These are phyloP conservation scores for Paralichthys olivaceus DNA, from an alignment of 2,113 vertebrate species.

Conservation along the genomic window DNA sequence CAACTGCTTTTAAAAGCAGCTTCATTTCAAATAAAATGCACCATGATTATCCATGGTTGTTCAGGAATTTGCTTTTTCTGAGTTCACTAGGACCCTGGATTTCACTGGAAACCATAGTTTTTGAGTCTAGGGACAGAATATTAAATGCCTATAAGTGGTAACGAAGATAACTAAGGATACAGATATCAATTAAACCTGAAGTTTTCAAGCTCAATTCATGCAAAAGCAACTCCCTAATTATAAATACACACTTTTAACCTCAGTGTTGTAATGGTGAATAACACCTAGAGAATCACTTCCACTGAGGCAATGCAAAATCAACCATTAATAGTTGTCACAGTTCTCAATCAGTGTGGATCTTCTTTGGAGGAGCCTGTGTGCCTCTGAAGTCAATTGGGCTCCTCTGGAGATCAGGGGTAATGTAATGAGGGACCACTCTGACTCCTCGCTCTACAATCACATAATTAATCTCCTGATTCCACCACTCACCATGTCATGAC, in stretches of 20 bases:
- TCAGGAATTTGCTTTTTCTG: constrained; percentile 30
- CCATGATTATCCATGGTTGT: constrained; percentile 58
- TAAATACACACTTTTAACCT: background rate
- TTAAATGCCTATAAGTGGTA: background rate
- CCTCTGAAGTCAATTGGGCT: constrained; percentile 75
- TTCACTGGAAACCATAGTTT: constrained; percentile 5
- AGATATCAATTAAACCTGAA: background rate
- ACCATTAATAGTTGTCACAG: constrained; percentile 53
- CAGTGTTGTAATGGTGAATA: constrained; percentile 6
- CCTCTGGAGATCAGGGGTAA: constrained; percentile 72
- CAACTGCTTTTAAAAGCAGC: constrained; percentile 38
- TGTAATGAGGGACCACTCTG: constrained; percentile 75
- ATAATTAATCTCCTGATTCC: constrained; percentile 81
- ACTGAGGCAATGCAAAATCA: constrained; percentile 13
- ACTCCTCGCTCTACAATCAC: constrained; percentile 65
- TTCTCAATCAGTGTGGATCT: constrained; percentile 64
- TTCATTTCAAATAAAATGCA: constrained; percentile 49
- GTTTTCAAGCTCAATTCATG: too few species aligned
- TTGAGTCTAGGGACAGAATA: background rate
- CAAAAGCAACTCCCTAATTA: background rate
- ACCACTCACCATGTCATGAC: constrained; percentile 72
- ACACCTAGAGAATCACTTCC: background rate
- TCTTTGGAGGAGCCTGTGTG: constrained; percentile 28
- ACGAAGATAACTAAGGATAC: background rate
- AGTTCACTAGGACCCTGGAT: constrained; percentile 11